phyloP scores from a whole-genome alignment of 1,140 invertebrate genomes.

The Drosophila prosaltans region DNA sequence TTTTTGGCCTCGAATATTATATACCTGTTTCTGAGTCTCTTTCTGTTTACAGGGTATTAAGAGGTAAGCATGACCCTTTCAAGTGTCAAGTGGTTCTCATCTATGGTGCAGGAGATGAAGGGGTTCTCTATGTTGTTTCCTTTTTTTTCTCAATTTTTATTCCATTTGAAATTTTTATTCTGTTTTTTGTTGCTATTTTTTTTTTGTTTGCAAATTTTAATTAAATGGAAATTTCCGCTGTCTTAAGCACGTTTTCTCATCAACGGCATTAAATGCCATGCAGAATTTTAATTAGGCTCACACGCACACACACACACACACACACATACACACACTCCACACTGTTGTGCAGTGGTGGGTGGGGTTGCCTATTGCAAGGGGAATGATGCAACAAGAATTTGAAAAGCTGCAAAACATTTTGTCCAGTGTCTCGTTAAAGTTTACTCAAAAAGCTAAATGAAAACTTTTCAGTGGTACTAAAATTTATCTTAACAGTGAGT shows the following conservation, averaged over 20 bases:
- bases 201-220: slow-evolving; percentile 66
- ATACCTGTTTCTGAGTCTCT: neutral
- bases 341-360: slow-evolving; percentile 1
- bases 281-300: slow-evolving; percentile 77
- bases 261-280: slow-evolving; percentile 76
- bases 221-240: slow-evolving; percentile 76
- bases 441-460: neutral
- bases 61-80: neutral
- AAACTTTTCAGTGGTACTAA: neutral
- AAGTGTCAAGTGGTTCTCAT: neutral
- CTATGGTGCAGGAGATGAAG: too few species aligned
- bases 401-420: slow-evolving; percentile 7
- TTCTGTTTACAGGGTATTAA: neutral
- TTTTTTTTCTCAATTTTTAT: slow-evolving; percentile 24
- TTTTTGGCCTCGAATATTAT: too few species aligned
- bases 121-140: neutral
- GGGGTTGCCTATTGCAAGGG: neutral
- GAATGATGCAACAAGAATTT: slow-evolving; percentile 49
- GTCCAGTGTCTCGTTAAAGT: slow-evolving; percentile 7
- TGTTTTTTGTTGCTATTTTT: slow-evolving; percentile 3
- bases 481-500: too few species aligned
- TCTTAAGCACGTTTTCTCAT: slow-evolving; percentile 78
- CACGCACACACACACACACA: slow-evolving; percentile 32
- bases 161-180: slow-evolving; percentile 7
- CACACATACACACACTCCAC: slow-evolving; percentile 20